Conservation (phyloP, 1,140 invertebrate genomes). For the Phenacoccus solenopsis region DNA sequence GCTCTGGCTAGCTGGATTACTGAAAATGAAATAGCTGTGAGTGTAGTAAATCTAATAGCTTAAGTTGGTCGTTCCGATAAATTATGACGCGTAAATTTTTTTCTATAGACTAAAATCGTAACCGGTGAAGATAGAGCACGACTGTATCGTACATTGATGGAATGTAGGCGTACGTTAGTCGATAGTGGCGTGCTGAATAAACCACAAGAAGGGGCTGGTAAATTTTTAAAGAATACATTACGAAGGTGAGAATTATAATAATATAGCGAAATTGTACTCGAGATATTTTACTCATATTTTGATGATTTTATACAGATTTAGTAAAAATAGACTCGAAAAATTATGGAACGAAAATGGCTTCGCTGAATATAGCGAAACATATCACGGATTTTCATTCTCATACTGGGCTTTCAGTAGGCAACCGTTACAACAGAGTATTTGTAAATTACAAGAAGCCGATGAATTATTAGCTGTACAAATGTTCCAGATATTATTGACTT, state of each 20-base stretch:
- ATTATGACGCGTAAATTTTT: too few species aligned
- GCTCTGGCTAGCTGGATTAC: constrained; percentile 71
- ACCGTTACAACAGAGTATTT: constrained; percentile 64
- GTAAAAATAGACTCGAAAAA: constrained; percentile 76
- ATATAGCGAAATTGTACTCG: background rate
- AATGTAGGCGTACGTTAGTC: constrained; percentile 63
- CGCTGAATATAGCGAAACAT: constrained; percentile 60
- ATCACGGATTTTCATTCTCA: constrained; percentile 69
- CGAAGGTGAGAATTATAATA: constrained; percentile 39
- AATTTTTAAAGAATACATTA: constrained; percentile 76
- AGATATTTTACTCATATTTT: background rate
- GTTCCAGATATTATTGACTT: constrained; percentile 60
- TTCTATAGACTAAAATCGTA: constrained; percentile 44
- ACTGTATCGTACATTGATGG: constrained; percentile 65
- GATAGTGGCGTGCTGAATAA: constrained; percentile 69
- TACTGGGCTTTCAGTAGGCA: constrained; percentile 85
- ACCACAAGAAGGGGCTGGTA: constrained; percentile 59
- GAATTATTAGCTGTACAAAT: constrained; percentile 72
- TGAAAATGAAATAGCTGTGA: constrained; percentile 57
- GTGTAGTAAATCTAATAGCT: constrained; percentile 21
- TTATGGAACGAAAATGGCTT: constrained; percentile 63
- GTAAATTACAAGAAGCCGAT: constrained; percentile 69
- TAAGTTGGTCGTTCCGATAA: background rate
- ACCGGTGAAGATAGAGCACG: constrained; percentile 71
- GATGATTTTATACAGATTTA: constrained; percentile 43